Evolutionary conservation across 1,140 invertebrate species (phyloP).

Genomic region (Oscheius sp.): DNA sequence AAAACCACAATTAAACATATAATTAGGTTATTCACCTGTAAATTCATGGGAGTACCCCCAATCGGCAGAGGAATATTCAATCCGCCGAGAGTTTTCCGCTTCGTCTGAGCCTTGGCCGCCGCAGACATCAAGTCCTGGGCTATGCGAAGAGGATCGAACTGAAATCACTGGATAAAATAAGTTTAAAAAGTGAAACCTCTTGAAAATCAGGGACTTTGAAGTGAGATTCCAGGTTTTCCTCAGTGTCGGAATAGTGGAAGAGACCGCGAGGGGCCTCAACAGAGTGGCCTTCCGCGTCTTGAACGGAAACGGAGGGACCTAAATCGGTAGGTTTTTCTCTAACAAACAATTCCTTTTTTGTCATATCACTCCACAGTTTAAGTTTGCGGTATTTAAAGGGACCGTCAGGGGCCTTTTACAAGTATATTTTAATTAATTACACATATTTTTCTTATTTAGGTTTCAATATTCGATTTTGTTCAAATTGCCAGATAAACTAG

Average conservation of each 20-base stretch:
- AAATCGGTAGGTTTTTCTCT: too few relatives aligned
- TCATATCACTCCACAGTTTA: too few relatives aligned
- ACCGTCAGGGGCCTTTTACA: too few relatives aligned
- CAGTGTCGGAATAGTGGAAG: slow-evolving; percentile 13
- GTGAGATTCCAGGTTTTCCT: background rate
- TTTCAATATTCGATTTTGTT: background rate
- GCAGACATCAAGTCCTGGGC: background rate
- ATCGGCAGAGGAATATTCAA: slow-evolving; percentile 1
- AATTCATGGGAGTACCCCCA: background rate
- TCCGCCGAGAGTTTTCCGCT: background rate
- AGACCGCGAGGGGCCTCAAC: background rate
- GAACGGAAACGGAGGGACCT: too few relatives aligned
- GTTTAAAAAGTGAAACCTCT: background rate
- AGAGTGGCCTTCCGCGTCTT: background rate
- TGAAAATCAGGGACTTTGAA: slow-evolving; percentile 9
- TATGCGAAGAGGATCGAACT: slow-evolving; percentile 1
- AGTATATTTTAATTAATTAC: too few relatives aligned
- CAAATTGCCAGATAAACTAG: background rate
- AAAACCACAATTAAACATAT: background rate
- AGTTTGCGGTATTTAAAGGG: too few relatives aligned
- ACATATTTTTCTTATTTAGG: too few relatives aligned
- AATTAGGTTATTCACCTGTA: background rate
- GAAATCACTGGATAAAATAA: background rate
- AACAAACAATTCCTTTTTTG: too few relatives aligned
- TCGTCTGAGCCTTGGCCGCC: background rate